Conservation (phyloP, 1,140 invertebrate genomes). For the Ganaspis sp. region DNA sequence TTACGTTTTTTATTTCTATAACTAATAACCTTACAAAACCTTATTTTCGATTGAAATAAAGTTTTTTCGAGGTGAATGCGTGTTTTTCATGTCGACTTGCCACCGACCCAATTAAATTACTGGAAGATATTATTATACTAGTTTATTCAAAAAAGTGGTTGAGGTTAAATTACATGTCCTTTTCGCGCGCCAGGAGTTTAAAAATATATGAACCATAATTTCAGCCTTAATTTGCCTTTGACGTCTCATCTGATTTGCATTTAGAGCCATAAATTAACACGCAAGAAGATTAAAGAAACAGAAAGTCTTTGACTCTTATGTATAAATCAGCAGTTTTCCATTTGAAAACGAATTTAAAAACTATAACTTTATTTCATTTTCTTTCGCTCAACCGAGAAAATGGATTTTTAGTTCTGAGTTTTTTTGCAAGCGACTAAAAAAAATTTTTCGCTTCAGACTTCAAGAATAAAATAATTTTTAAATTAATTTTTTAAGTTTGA, state of each 20-base stretch:
- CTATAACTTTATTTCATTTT: not conserved
- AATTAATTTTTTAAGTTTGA: too few species aligned
- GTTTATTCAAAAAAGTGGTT: not conserved
- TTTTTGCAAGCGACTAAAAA: too few species aligned
- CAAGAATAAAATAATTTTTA: too few species aligned
- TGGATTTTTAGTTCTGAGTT: too few species aligned
- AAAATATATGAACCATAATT: constrained; percentile 11
- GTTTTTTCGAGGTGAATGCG: too few species aligned
- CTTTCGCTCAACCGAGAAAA: not conserved
- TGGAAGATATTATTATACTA: not conserved
- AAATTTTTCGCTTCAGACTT: too few species aligned
- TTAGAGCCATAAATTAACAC: not conserved
- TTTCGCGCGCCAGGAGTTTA: not conserved
- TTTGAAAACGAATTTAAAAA: not conserved
- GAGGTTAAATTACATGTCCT: not conserved
- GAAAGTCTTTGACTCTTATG: not conserved
- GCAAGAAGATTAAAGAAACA: constrained; percentile 1
- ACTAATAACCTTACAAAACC: too few species aligned
- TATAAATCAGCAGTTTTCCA: not conserved
- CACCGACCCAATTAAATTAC: not conserved
- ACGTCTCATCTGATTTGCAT: constrained; percentile 8
- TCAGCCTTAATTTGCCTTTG: not conserved
- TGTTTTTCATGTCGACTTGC: not conserved
- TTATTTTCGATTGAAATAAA: too few species aligned
- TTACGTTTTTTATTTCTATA: not conserved